Evolutionary conservation across 2,888 invertebrate genomes (phyloP), one percentile per base, ranked within the genome.

Genomic region (Dryobota labecula): DNA sequence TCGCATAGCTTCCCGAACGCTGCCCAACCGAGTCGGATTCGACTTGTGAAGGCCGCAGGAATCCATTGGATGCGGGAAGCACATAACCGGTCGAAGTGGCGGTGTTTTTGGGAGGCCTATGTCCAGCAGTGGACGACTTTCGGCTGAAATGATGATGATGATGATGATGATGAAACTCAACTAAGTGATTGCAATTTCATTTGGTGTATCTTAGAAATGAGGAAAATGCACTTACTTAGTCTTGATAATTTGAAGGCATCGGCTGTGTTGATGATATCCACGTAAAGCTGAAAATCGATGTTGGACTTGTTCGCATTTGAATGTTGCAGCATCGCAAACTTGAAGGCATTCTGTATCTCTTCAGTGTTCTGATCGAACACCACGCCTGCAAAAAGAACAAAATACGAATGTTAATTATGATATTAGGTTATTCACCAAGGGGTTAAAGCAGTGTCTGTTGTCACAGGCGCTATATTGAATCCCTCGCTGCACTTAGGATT

Each of bases 211-310:
- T 45, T 38, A 47, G 13, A 36, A 36, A 54, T 36, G 3, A 24
- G 4, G 0, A 24, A 62, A 68, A 58, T 70, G 20, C 33, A 98
- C 98, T 98, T 96, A 99, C 99, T 98, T 65, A 99, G 96, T 92
- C 98, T 97, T 54, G 98, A 98, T 66, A 99, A 96, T 93, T 99
- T 99, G 96, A 98, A 99, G 80, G 98, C 98, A 93, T 99, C 99
- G 30, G 98, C 98, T 18, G 98, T 98, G 92, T 98, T 98, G 92
- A 99, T 98, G 87, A 98, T 97, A 90, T 99, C 98, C 65, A 98
- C 98, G 90, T 97, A 98, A 20, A 98, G 97, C 90, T 98, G 98
- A 66, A 98, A 97, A 90, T 98, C 98, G 88, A 98, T 97, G 60
- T 97, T 96, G 47, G 97, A 97, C 47, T 97, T 97, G 79, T 98